phyloP scores from a whole-genome alignment of 2,888 invertebrate genomes.

The Actias luna region DNA sequence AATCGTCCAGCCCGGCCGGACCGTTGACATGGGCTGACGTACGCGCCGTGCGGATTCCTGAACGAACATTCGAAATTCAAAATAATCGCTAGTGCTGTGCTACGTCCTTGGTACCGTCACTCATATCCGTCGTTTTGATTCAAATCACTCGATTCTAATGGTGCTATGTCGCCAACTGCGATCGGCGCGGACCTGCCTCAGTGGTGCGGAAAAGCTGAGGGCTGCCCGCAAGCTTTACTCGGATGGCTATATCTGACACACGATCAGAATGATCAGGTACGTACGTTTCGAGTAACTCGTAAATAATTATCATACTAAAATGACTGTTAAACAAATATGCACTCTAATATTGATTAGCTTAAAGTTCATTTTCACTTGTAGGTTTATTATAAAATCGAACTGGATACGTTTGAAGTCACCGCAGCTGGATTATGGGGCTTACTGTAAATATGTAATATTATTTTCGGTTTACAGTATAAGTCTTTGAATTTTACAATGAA shows the following conservation, averaged over 20 bases:
- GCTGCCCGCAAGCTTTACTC: constrained; percentile 65
- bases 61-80: neutral
- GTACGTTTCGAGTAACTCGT: neutral
- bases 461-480: neutral
- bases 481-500: neutral
- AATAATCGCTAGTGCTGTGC: neutral
- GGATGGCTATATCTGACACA: constrained; percentile 72
- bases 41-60: constrained; percentile 26
- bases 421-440: neutral
- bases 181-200: constrained; percentile 69
- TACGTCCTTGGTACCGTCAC: constrained; percentile 10
- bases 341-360: neutral
- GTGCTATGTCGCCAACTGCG: constrained; percentile 69
- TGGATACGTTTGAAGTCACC: neutral
- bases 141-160: constrained; percentile 13
- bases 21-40: constrained; percentile 54
- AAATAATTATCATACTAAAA: neutral
- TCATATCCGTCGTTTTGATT: constrained; percentile 21
- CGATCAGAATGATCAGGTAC: constrained; percentile 75
- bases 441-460: neutral
- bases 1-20: constrained; percentile 53
- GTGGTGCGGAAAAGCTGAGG: constrained; percentile 70
- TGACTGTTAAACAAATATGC: neutral
- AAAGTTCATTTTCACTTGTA: neutral
- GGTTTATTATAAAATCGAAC: neutral